These are phyloP conservation scores for Zaprionus obscuricornis DNA, from an alignment of 2,888 invertebrate genomes.

Conservation along the genomic window DNA sequence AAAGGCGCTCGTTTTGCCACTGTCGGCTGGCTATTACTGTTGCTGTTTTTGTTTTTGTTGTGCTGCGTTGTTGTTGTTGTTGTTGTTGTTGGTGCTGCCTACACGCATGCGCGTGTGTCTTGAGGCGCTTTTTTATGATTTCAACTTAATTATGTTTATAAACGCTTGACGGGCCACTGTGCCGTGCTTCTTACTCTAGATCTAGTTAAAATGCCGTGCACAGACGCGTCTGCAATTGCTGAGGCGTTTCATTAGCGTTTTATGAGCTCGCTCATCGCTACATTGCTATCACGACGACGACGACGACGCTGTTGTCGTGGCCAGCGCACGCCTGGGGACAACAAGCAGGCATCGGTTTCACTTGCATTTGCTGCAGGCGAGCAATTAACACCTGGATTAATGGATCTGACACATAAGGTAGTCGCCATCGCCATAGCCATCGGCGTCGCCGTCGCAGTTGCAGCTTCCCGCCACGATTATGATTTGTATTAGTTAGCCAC, in stretches of 20 bases:
- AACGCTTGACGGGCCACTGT: slow-evolving; percentile 46
- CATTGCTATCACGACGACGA: slow-evolving; percentile 10
- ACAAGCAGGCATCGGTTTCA: background rate
- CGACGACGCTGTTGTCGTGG: slow-evolving; percentile 10
- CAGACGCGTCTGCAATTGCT: slow-evolving; percentile 50
- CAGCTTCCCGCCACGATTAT: slow-evolving; percentile 26
- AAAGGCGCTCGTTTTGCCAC: slow-evolving; percentile 23
- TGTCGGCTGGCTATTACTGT: slow-evolving; percentile 12
- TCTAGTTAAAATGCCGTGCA: slow-evolving; percentile 59
- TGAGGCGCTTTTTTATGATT: slow-evolving; percentile 71
- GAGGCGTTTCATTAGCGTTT: slow-evolving; percentile 58
- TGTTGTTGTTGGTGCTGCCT: slow-evolving; percentile 35
- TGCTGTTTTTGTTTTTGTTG: slow-evolving; percentile 26
- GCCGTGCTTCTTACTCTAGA: slow-evolving; percentile 43
- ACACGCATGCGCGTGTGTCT: slow-evolving; percentile 65
- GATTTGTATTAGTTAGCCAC: slow-evolving; percentile 22
- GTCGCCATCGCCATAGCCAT: background rate
- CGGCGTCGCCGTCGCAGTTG: background rate
- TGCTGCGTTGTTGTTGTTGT: slow-evolving; percentile 8
- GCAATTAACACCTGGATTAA: slow-evolving; percentile 66
- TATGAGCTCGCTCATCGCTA: slow-evolving; percentile 48
- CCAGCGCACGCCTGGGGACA: slow-evolving; percentile 38
- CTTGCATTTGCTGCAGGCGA: slow-evolving; percentile 47
- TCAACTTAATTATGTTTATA: slow-evolving; percentile 76
- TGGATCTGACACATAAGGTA: background rate